Evolutionary conservation across 2,888 invertebrate species (phyloP).

Genomic region (Pecten maximus): DNA sequence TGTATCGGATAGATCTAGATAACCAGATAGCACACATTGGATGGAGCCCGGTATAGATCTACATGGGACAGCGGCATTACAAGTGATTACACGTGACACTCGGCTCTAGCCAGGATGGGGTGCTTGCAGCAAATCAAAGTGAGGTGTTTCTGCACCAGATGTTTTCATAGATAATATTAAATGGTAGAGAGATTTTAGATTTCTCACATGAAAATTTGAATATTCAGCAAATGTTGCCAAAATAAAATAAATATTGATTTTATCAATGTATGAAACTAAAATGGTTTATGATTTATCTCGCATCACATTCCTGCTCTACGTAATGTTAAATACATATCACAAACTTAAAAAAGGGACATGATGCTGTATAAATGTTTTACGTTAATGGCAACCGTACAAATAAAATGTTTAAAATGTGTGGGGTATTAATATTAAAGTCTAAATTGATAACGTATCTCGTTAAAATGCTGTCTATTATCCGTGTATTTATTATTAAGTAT

Average conservation of each 20-base stretch:
- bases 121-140: neutral
- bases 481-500: neutral
- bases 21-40: neutral
- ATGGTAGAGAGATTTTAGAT: neutral
- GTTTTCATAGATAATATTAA: neutral
- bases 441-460: neutral
- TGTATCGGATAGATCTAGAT: neutral
- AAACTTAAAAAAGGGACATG: neutral
- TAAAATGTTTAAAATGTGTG: neutral
- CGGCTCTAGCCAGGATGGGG: neutral
- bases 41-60: neutral
- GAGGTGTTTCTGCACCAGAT: neutral
- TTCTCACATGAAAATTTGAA: neutral
- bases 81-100: neutral
- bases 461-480: neutral
- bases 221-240: neutral
- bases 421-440: neutral
- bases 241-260: neutral
- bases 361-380: too few species aligned
- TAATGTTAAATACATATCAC: neutral
- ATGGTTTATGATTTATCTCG: neutral
- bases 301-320: neutral
- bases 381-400: neutral
- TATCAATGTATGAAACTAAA: neutral
- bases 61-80: neutral